phyloP scores from a whole-genome alignment of 2,888 invertebrate genomes.

The Dasypogon diadema region DNA sequence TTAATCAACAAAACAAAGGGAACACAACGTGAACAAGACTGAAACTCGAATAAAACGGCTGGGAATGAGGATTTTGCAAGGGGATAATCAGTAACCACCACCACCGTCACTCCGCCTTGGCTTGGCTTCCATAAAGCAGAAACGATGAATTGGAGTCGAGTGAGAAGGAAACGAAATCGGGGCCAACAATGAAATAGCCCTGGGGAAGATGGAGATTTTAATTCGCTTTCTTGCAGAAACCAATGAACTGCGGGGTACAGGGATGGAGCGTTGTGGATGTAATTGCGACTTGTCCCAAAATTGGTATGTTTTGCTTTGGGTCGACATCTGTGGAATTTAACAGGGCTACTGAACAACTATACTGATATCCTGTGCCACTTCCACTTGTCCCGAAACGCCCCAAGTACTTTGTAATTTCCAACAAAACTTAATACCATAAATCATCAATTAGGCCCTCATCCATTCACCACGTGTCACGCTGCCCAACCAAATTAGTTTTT shows the following conservation, averaged over 20 bases:
- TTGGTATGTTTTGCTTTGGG: background rate
- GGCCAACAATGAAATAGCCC: conserved; percentile 43
- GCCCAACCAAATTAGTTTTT: conserved; percentile 22
- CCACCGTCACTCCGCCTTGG: background rate
- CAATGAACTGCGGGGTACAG: background rate
- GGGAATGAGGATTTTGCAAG: background rate
- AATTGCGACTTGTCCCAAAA: background rate
- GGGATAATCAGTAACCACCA: background rate
- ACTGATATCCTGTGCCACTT: background rate
- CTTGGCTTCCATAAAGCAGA: background rate
- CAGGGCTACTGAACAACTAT: background rate
- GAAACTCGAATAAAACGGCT: conserved; percentile 10
- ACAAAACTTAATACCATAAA: background rate
- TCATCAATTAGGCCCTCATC: conserved; percentile 6
- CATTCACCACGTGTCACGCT: background rate
- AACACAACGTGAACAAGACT: conserved; percentile 26
- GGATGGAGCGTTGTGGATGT: conserved; percentile 1
- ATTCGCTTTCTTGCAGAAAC: conserved; percentile 43
- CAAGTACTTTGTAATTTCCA: background rate
- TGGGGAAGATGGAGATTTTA: conserved; percentile 47
- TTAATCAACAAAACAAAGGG: conserved; percentile 51
- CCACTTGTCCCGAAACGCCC: background rate
- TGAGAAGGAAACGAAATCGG: conserved; percentile 37
- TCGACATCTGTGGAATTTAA: background rate
- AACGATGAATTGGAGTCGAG: conserved; percentile 1